A percentile compares a stretch with the other conserved stretches of the same genome.
phyloP scores from a whole-genome alignment of 2,888 invertebrate species.

The Ommatoiulus sabulosus region DNA sequence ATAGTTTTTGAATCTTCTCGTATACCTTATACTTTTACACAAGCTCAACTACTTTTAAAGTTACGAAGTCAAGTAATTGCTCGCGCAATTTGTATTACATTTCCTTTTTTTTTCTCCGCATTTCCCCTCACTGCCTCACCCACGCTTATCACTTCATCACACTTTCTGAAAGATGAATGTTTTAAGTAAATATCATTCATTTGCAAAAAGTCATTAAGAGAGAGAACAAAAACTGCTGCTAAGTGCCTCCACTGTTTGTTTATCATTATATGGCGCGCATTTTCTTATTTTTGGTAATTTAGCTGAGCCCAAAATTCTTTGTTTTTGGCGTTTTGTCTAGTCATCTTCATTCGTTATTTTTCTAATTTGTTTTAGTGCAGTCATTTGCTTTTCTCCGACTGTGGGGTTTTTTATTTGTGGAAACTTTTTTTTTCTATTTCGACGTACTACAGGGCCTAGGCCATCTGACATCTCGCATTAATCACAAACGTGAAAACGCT shows the following conservation, averaged over 20 bases:
- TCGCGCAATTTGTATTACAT: slow-evolving; percentile 1
- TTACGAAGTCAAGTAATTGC: no score
- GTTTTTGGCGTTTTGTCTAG: neutral
- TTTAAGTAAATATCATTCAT: slow-evolving; percentile 9
- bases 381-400: slow-evolving; percentile 13
- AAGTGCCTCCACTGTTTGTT: neutral
- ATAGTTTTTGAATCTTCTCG: no score
- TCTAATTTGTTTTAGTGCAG: neutral
- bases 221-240: neutral
- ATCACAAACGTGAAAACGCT: neutral
- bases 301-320: slow-evolving; percentile 8
- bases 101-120: neutral
- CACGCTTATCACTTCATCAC: slow-evolving; percentile 20
- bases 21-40: no score
- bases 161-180: neutral
- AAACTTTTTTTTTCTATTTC: neutral
- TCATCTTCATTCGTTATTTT: slow-evolving; percentile 23
- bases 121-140: neutral
- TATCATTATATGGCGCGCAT: slow-evolving; percentile 29
- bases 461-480: neutral
- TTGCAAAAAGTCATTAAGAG: slow-evolving; percentile 19
- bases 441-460: neutral
- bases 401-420: no score
- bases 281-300: slow-evolving; percentile 33
- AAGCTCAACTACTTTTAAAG: no score